Evolutionary conservation across 2,113 vertebrate genomes (phyloP).

Genomic region (Bos indicus): DNA sequence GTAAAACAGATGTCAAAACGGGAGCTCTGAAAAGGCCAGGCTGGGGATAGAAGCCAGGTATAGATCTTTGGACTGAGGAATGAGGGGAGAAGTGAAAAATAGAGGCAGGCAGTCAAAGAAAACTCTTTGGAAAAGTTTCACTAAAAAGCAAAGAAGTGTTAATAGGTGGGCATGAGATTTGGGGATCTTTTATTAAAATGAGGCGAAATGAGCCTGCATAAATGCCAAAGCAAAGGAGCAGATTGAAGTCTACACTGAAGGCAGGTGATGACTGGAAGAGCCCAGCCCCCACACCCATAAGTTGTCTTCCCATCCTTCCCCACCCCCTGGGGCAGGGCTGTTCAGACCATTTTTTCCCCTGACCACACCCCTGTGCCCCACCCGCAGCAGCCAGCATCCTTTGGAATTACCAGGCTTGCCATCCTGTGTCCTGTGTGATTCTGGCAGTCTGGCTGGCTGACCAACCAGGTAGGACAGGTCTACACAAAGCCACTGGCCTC

Average conservation of each 20-base stretch:
- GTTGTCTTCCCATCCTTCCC: background rate
- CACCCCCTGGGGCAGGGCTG: rapidly evolving
- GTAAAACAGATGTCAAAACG: rapidly evolving
- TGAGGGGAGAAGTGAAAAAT: background rate
- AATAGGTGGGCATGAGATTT: background rate
- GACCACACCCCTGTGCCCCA: rapidly evolving
- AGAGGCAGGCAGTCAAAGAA: background rate
- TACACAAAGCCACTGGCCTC: background rate
- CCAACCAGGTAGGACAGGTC: background rate
- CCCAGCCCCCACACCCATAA: background rate
- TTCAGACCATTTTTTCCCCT: background rate
- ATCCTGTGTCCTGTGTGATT: background rate
- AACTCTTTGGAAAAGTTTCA: background rate
- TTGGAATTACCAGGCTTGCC: background rate
- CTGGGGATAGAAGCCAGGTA: background rate
- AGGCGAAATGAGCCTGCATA: background rate
- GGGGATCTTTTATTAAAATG: background rate
- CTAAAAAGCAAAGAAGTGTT: background rate
- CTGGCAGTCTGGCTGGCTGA: background rate
- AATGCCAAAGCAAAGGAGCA: background rate
- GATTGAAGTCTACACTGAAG: background rate
- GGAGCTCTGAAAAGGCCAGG: rapidly evolving
- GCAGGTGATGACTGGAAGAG: no score
- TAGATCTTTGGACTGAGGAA: background rate
- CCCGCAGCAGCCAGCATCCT: background rate